Percentiles rank a stretch among this genome's conserved stretches.
phyloP scores from a whole-genome alignment of 2,888 invertebrate genomes.

The Coleophora deauratella region DNA sequence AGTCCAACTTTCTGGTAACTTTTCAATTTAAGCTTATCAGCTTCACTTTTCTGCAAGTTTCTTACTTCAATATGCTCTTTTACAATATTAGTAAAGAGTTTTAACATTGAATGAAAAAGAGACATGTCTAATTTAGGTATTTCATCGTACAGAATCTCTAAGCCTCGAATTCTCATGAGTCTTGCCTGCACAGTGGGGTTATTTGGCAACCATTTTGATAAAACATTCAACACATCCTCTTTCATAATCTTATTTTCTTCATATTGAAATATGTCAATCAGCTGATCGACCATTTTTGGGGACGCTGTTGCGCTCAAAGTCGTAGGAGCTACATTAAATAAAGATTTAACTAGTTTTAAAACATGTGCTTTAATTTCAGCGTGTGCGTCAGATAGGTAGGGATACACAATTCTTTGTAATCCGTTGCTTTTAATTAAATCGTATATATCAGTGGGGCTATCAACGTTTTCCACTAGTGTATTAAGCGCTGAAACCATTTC shows the following conservation, averaged over 20 bases:
- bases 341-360: slow-evolving; percentile 30
- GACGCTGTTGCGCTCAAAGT: slow-evolving; percentile 35
- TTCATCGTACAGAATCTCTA: slow-evolving; percentile 50
- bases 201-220: slow-evolving; percentile 44
- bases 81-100: slow-evolving; percentile 48
- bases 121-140: slow-evolving; percentile 34
- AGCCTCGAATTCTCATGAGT: slow-evolving; percentile 49
- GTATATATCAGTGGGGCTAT: slow-evolving; percentile 27
- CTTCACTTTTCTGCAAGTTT: slow-evolving; percentile 19
- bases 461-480: slow-evolving; percentile 25
- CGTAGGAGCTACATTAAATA: slow-evolving; percentile 37
- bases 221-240: slow-evolving; percentile 38
- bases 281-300: slow-evolving; percentile 32
- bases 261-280: slow-evolving; percentile 46
- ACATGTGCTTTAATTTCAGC: slow-evolving; percentile 29
- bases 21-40: slow-evolving; percentile 27
- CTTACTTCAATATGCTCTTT: slow-evolving; percentile 41
- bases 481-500: slow-evolving; percentile 20
- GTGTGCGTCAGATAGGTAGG: slow-evolving; percentile 24
- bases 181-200: slow-evolving; percentile 47
- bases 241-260: slow-evolving; percentile 39
- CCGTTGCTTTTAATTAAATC: slow-evolving; percentile 43
- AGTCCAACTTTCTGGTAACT: slow-evolving; percentile 49
- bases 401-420: slow-evolving; percentile 32
- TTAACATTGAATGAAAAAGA: slow-evolving; percentile 32